These are phyloP conservation scores for Elegia similella DNA, from an alignment of 2,888 invertebrate species.

Conservation along the genomic window DNA sequence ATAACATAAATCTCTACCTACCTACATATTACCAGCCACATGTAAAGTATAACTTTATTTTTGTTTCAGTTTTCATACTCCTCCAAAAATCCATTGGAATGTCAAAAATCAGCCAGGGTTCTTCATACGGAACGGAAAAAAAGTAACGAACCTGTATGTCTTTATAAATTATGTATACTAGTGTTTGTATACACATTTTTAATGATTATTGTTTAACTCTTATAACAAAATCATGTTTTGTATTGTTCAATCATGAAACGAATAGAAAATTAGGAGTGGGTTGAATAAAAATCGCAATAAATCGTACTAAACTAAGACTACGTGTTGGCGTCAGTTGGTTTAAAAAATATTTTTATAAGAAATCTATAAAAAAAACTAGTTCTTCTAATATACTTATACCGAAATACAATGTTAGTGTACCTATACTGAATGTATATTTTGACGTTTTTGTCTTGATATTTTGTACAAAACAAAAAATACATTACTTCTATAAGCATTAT, in stretches of 20 bases:
- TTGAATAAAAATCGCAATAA: slow-evolving; percentile 24
- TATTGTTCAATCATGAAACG: slow-evolving; percentile 1
- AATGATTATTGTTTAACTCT: slow-evolving; percentile 17
- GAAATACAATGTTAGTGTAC: slow-evolving; percentile 1
- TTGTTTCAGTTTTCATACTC: slow-evolving; percentile 87
- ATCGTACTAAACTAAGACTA: slow-evolving; percentile 19
- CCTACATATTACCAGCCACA: too few relatives aligned
- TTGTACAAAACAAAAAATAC: slow-evolving; percentile 12
- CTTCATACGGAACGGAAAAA: slow-evolving; percentile 87
- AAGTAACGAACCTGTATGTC: slow-evolving; percentile 58
- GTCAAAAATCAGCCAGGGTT: slow-evolving; percentile 92
- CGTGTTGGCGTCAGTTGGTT: slow-evolving; percentile 22
- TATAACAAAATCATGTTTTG: slow-evolving; percentile 12
- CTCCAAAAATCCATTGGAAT: slow-evolving; percentile 91
- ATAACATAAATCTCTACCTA: too few relatives aligned
- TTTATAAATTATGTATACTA: slow-evolving; percentile 31
- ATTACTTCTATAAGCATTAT: slow-evolving; percentile 4
- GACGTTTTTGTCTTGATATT: slow-evolving; percentile 14
- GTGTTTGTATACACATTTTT: slow-evolving; percentile 25
- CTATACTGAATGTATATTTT: slow-evolving; percentile 12
- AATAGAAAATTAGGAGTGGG: slow-evolving; percentile 20
- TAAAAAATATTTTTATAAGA: slow-evolving; percentile 28
- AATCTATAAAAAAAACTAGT: slow-evolving; percentile 7
- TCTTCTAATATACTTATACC: slow-evolving; percentile 9
- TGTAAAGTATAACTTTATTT: slow-evolving; percentile 16